Evolutionary conservation across 2,797 vertebrate genomes (phyloP).

Genomic region (Nyctibius grandis): DNA sequence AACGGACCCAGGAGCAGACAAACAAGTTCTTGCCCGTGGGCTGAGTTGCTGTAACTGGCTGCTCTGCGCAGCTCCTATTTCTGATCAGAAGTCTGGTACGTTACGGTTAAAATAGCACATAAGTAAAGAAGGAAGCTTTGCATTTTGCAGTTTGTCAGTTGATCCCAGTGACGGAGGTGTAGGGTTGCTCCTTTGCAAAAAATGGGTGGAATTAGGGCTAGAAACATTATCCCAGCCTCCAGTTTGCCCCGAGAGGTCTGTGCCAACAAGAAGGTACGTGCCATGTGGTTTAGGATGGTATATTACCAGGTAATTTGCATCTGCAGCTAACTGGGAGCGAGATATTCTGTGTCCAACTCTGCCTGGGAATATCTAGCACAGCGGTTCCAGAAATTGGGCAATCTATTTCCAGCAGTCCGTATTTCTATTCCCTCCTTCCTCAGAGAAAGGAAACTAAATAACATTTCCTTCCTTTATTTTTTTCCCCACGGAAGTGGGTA

Average conservation of each 20-base stretch:
- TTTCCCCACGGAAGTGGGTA: not conserved
- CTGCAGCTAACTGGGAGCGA: not conserved
- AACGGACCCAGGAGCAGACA: not conserved
- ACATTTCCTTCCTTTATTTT: not conserved
- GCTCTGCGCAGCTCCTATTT: not conserved
- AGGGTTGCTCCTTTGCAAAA: not conserved
- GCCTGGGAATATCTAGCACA: not conserved
- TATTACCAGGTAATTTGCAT: not conserved
- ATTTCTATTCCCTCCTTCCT: not conserved
- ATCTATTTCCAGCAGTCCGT: not conserved
- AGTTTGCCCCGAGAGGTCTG: not conserved
- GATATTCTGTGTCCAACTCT: accelerated
- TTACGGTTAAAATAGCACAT: not conserved
- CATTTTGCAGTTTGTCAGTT: not conserved
- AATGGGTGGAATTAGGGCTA: not conserved
- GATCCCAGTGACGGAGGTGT: not conserved
- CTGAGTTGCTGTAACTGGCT: not conserved
- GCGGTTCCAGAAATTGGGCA: not conserved
- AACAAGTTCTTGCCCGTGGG: not conserved
- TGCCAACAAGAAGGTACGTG: not conserved
- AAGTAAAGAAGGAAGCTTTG: not conserved
- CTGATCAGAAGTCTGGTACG: not conserved
- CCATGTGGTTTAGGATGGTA: accelerated
- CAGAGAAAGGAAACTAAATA: not conserved
- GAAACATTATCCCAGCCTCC: not conserved